phyloP scores from a whole-genome alignment of 2,797 vertebrate genomes.

The Sylvia borin region DNA sequence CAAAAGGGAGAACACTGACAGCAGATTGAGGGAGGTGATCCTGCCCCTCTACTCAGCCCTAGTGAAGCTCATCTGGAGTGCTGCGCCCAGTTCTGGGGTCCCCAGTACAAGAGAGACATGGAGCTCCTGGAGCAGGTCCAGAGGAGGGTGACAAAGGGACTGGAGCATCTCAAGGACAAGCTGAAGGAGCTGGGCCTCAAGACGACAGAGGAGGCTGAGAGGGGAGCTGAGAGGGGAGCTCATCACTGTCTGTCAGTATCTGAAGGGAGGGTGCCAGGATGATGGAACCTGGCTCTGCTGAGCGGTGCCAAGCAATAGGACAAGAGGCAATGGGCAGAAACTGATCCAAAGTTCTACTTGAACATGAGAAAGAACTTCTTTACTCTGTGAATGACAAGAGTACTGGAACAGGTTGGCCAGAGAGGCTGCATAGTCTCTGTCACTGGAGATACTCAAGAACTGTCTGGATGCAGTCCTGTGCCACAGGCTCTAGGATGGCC shows the following conservation, averaged over 20 bases:
- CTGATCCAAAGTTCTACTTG: not conserved
- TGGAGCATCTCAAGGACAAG: not conserved
- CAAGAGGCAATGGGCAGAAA: not conserved
- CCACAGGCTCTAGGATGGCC: not conserved
- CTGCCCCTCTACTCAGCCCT: not conserved
- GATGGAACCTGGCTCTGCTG: not conserved
- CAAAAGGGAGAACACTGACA: fast-evolving
- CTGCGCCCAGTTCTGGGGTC: not conserved
- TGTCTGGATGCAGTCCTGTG: not conserved
- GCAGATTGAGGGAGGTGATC: fast-evolving
- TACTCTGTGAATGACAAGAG: not conserved
- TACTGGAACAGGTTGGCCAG: not conserved
- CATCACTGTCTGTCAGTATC: not conserved
- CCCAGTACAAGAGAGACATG: not conserved
- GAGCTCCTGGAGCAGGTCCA: not conserved
- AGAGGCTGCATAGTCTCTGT: not conserved
- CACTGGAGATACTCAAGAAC: not conserved
- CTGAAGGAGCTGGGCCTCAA: not conserved
- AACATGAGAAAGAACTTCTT: not conserved
- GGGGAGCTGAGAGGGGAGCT: not conserved
- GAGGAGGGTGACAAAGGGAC: not conserved
- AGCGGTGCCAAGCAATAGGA: not conserved
- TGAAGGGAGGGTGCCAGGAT: not conserved
- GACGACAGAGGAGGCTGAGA: not conserved
- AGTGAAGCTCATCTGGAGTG: not conserved